Evolutionary conservation across 2,113 vertebrate genomes (phyloP), one percentile per base, ranked within the genome.

Genomic region (Sinocyclocheilus grahami): DNA sequence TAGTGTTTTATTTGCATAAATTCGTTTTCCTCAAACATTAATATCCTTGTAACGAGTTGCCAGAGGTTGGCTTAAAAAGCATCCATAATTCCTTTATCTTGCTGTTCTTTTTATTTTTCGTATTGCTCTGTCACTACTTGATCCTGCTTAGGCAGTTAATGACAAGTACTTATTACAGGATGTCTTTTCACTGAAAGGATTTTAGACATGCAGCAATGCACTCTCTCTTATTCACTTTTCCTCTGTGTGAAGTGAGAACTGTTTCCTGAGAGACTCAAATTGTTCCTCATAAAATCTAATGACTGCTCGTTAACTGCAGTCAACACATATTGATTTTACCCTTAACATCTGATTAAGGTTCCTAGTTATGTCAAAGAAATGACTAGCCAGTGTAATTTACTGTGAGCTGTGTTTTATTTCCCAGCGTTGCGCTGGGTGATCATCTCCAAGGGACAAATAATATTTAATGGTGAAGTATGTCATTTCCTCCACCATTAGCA

Each of bases 311-410:
- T 78, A 82, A 85, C 78, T 55, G 78, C 72, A 82, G 71, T 81
- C 81, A 78, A 85, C 77, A 58, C 74, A 58, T 84, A 88, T 82
- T 55, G 83, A 85, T 88, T 88, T 88, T 78, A 37, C 83, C 58
- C 84, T 82, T 88, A 85, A 71, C 83, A 48, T 88, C 72, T 85
- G 83, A 88, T 88, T 85, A 79, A 65, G 39, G 79, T 27, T 67
- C 42, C 60, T 30, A 20, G 79, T 67, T 46, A 48, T 48, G 58
- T 82, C 60, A 67, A 48, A 82, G n/a, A 82, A 48, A 48, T 18
- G 60, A 30, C 79, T 67, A 67, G n/a, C 83, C 30, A 33, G 67
- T 42, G 81, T 46, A 46, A 83, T 83, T 87, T 78, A 83, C 80
- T 14, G 16, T 12, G 48, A 37, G 48, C 76, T 78, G 14, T 55